These are phyloP conservation scores for Diplolepis rosae DNA, from an alignment of 2,888 invertebrate genomes.

Conservation along the genomic window DNA sequence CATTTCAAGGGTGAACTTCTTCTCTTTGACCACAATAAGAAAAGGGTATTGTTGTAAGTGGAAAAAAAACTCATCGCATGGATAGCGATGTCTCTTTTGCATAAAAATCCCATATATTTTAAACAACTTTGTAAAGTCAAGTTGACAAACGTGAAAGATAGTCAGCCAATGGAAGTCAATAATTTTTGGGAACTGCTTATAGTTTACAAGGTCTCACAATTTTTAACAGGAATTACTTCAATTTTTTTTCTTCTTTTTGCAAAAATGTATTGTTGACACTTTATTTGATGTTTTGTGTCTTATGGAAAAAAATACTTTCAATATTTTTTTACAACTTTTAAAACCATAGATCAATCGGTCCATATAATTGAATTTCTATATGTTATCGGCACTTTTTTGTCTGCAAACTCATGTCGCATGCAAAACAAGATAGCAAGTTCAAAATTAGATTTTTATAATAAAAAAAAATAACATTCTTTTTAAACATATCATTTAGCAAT, in stretches of 20 bases:
- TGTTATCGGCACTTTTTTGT: too few species aligned
- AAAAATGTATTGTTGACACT: neutral
- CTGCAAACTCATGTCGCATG: too few species aligned
- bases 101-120: constrained; percentile 44
- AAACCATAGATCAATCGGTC: too few species aligned
- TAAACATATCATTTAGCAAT: too few species aligned
- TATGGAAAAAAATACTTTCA: neutral
- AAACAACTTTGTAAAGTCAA: neutral
- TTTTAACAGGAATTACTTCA: constrained; percentile 4
- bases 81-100: constrained; percentile 38
- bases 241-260: neutral
- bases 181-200: neutral
- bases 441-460: too few species aligned
- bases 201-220: neutral
- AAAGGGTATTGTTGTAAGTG: constrained; percentile 36
- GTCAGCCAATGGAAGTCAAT: constrained; percentile 42
- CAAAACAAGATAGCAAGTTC: too few species aligned
- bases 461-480: too few species aligned
- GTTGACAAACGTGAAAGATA: too few species aligned
- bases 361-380: too few species aligned
- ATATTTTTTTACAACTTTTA: neutral
- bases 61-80: constrained; percentile 51
- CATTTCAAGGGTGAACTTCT: constrained; percentile 20
- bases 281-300: neutral
- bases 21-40: constrained; percentile 41